Percentiles rank a stretch among this genome's conserved stretches.
Conservation (phyloP, 2,113 vertebrate genomes). For the Xerus inauris region DNA sequence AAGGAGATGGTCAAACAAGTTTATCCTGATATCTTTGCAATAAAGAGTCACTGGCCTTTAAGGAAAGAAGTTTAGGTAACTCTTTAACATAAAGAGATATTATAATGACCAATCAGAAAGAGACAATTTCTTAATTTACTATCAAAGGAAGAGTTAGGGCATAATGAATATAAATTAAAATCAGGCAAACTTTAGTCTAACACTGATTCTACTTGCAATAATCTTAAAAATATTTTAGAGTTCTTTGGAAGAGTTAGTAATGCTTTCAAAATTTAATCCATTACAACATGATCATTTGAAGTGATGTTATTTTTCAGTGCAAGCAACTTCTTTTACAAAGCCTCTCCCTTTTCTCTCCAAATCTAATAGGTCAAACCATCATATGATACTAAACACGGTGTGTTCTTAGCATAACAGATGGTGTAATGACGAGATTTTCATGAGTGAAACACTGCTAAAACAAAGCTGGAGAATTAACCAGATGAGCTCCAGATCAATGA, state of each 20-base stretch:
- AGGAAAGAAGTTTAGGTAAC: neutral
- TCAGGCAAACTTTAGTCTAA: neutral
- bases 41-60: neutral
- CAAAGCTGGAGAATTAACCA: neutral
- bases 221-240: neutral
- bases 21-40: neutral
- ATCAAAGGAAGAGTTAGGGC: neutral
- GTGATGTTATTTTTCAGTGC: neutral
- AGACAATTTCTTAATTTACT: neutral
- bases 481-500: neutral
- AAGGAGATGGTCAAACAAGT: neutral
- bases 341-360: neutral
- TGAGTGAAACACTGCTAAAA: neutral
- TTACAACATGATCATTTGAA: neutral
- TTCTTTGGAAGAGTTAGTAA: neutral
- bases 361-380: neutral
- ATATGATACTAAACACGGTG: neutral
- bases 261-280: neutral
- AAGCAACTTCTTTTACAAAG: neutral
- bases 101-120: neutral
- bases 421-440: neutral
- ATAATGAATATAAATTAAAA: neutral
- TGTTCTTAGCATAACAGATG: neutral
- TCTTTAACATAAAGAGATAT: conserved; percentile 1
- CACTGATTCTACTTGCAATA: neutral